Evolutionary conservation across 2,888 invertebrate species (phyloP).

Genomic region (Gnatocerus cornutus): DNA sequence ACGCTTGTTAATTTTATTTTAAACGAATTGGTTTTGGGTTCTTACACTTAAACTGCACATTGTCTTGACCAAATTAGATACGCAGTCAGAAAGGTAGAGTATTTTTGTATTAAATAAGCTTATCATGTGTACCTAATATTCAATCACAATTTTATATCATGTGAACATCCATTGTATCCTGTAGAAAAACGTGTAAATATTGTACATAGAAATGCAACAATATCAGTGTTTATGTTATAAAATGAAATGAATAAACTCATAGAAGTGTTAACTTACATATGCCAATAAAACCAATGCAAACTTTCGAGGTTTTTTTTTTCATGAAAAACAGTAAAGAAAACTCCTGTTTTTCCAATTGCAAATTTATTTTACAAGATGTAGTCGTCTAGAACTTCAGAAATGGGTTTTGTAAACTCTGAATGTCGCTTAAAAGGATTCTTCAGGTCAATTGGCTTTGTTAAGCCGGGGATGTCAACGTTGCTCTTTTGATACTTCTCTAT

Average conservation of each 20-base stretch:
- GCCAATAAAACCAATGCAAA: slow-evolving; percentile 43
- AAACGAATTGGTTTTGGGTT: too few species aligned
- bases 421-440: slow-evolving; percentile 61
- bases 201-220: slow-evolving; percentile 59
- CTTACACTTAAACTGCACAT: slow-evolving; percentile 53
- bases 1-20: too few species aligned
- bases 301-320: too few species aligned
- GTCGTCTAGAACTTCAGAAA: slow-evolving; percentile 58
- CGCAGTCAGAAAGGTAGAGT: slow-evolving; percentile 62
- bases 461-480: slow-evolving; percentile 52
- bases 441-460: slow-evolving; percentile 56
- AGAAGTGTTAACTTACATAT: slow-evolving; percentile 41
- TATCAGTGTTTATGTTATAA: slow-evolving; percentile 61
- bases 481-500: slow-evolving; percentile 54
- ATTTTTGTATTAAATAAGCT: slow-evolving; percentile 64
- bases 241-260: slow-evolving; percentile 34
- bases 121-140: slow-evolving; percentile 60
- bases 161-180: slow-evolving; percentile 55
- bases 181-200: slow-evolving; percentile 53
- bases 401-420: slow-evolving; percentile 60
- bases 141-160: slow-evolving; percentile 59
- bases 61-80: slow-evolving; percentile 65
- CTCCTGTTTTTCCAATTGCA: too few species aligned
- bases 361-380: slow-evolving; percentile 24
- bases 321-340: too few species aligned